Evolutionary conservation across 2,113 vertebrate species (phyloP).

Genomic region (Perccottus glenii): DNA sequence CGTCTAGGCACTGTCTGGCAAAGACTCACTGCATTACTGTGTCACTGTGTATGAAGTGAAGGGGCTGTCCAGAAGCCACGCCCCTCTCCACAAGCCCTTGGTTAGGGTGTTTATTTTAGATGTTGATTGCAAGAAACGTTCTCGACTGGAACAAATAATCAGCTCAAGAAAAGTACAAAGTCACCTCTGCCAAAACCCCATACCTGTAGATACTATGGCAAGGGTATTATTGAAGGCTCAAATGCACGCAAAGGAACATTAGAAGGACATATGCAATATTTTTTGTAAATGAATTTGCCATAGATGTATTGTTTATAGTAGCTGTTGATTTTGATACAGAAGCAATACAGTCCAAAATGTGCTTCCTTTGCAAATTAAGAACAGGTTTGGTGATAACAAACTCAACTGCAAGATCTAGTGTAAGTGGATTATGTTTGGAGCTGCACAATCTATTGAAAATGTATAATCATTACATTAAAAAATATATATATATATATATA

Average conservation of each 20-base stretch:
- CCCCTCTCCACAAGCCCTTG: conserved; percentile 15
- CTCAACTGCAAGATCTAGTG: not conserved
- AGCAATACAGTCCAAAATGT: no score
- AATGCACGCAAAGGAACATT: no score
- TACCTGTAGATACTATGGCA: not conserved
- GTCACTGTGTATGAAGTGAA: conserved; percentile 19
- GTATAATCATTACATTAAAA: not conserved
- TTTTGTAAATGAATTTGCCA: no score
- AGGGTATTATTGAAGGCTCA: no score
- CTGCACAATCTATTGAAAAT: not conserved
- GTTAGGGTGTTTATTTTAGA: conserved; percentile 44
- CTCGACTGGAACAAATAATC: conserved; percentile 18
- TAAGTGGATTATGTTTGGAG: no score
- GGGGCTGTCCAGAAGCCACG: conserved; percentile 13
- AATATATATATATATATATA: not conserved
- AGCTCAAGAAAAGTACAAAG: conserved; percentile 23
- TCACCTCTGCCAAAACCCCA: conserved; percentile 31
- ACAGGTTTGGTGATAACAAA: not conserved
- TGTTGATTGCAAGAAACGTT: conserved; percentile 22
- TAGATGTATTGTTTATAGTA: no score
- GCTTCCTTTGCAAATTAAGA: no score
- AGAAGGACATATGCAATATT: no score
- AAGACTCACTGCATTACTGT: conserved; percentile 49
- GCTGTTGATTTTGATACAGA: no score
- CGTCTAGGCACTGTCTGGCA: conserved; percentile 23